These are phyloP conservation scores for Rhadina sibilatrix DNA, from an alignment of 2,113 vertebrate species.

Conservation along the genomic window DNA sequence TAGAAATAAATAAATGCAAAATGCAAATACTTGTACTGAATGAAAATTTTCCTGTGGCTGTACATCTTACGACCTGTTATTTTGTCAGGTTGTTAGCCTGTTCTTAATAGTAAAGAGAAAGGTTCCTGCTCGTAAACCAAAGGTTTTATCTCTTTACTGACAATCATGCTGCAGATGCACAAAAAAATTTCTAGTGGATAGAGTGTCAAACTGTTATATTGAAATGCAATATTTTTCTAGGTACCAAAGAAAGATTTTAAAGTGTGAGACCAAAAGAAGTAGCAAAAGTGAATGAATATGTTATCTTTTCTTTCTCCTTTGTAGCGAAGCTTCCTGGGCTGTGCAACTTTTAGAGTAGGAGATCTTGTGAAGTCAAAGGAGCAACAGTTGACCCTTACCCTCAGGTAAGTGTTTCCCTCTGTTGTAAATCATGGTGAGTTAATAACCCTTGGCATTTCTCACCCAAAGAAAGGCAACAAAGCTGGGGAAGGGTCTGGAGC, in stretches of 20 bases:
- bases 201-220: background rate
- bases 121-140: background rate
- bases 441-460: background rate
- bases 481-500: background rate
- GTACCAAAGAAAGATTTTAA: background rate
- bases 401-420: constrained; percentile 81
- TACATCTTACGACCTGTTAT: background rate
- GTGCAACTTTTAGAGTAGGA: constrained; percentile 86
- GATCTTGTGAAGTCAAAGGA: constrained; percentile 91
- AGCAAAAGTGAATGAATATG: background rate
- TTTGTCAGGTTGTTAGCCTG: background rate
- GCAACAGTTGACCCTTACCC: constrained; percentile 85
- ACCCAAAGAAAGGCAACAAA: background rate
- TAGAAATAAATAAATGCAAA: background rate
- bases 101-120: background rate
- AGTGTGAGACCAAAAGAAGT: background rate
- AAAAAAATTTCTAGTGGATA: background rate
- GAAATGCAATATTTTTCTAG: background rate
- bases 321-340: constrained; percentile 91
- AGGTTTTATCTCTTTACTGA: background rate
- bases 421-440: background rate
- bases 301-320: constrained; percentile 6
- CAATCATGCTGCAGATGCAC: background rate
- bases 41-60: background rate
- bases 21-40: background rate